Evolutionary conservation across 2,797 vertebrate genomes (phyloP).

Genomic region (Hydrophis major): DNA sequence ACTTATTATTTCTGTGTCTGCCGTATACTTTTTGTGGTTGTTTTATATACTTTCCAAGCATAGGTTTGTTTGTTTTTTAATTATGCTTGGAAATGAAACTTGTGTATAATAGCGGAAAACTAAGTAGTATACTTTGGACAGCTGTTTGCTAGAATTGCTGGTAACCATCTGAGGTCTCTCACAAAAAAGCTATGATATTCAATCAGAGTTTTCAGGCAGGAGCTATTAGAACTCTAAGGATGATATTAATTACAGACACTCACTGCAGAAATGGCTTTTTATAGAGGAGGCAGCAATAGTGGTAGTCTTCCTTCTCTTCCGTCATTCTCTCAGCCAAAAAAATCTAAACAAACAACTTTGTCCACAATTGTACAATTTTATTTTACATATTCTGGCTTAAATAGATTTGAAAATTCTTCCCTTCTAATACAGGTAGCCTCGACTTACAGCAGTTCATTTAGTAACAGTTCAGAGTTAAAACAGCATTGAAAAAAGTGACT

Average conservation of each 20-base stretch:
- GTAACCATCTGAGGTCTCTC: background rate
- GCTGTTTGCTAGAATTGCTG: background rate
- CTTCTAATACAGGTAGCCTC: background rate
- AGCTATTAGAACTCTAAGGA: background rate
- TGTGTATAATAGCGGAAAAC: background rate
- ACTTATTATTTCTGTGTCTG: background rate
- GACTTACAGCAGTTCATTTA: too few species aligned
- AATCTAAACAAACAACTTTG: background rate
- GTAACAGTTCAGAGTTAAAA: too few species aligned
- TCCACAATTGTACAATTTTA: background rate
- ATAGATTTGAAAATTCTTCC: background rate
- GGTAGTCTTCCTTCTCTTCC: background rate
- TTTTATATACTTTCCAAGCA: background rate
- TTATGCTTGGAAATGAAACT: background rate
- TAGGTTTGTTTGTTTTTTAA: background rate
- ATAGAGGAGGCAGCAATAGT: background rate
- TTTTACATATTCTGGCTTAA: background rate
- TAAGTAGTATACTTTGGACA: background rate
- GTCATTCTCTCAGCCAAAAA: background rate
- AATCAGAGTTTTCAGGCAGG: background rate
- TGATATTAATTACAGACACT: background rate
- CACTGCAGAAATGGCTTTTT: background rate
- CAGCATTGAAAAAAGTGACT: too few species aligned
- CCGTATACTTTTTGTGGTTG: background rate
- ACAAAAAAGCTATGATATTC: background rate